phyloP scores from a whole-genome alignment of 1,140 invertebrate species.

The Melitaea cinxia region DNA sequence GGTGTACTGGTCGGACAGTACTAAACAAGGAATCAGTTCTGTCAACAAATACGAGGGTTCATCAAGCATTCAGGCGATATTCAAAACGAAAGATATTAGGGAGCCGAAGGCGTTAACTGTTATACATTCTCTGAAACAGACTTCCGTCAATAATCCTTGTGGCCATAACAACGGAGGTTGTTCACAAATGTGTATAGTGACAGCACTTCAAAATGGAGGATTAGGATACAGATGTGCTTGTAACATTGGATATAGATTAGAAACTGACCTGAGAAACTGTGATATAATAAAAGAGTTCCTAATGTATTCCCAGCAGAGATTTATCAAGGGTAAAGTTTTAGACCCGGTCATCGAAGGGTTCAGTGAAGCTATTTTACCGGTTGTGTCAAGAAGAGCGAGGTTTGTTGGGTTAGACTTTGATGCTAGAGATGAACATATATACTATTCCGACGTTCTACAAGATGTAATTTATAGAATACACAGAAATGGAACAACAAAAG shows the following conservation, averaged over 20 bases:
- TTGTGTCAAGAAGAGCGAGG: constrained; percentile 93
- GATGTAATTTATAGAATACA: constrained; percentile 97
- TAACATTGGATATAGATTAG: constrained; percentile 92
- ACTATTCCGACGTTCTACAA: constrained; percentile 98
- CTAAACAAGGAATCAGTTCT: constrained; percentile 96
- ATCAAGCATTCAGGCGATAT: constrained; percentile 89
- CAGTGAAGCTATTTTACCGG: constrained; percentile 95
- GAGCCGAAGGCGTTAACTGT: constrained; percentile 93
- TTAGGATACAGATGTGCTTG: constrained; percentile 97
- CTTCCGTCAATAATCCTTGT: constrained; percentile 92
- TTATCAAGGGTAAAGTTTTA: constrained; percentile 96
- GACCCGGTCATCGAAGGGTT: constrained; percentile 95
- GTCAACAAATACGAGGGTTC: constrained; percentile 94
- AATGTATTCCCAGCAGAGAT: constrained; percentile 98
- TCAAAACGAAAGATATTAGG: constrained; percentile 89
- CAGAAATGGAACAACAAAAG: constrained; percentile 92
- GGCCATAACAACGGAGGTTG: constrained; percentile 95
- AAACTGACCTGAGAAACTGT: constrained; percentile 91
- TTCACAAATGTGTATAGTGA: constrained; percentile 97
- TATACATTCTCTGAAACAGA: constrained; percentile 90
- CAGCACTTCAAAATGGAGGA: constrained; percentile 87
- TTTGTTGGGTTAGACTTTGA: constrained; percentile 99
- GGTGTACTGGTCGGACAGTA: constrained; percentile 97
- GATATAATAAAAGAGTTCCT: constrained; percentile 94
- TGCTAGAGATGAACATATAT: constrained; percentile 94